A percentile compares a stretch with the other conserved stretches of the same genome.
Evolutionary conservation across 2,113 vertebrate genomes (phyloP).

Genomic region (Lagenorhynchus albirostris): DNA sequence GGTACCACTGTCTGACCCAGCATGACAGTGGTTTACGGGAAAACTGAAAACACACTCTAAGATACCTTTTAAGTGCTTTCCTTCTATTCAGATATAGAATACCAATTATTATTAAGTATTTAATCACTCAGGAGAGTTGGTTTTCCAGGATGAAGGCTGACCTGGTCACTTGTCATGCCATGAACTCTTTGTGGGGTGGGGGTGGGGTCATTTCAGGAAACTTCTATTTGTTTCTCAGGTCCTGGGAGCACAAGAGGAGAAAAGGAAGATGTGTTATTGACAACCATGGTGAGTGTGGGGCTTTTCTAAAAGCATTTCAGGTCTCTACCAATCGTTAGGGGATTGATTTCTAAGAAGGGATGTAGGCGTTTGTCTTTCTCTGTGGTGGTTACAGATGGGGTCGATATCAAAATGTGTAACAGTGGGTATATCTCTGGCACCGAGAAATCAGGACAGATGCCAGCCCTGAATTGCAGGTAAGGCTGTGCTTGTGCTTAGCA

Average conservation of each 20-base stretch:
- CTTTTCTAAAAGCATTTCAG: not conserved
- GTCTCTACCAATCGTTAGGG: not conserved
- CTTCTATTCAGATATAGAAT: constrained; percentile 44
- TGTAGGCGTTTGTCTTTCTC: not conserved
- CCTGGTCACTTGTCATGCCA: not conserved
- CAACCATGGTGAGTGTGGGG: constrained; percentile 90
- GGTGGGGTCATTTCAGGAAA: constrained; percentile 6
- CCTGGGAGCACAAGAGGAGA: constrained; percentile 83
- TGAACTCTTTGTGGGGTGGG: not conserved
- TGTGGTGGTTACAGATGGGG: not conserved
- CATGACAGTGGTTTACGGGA: not conserved
- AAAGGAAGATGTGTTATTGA: constrained; percentile 91
- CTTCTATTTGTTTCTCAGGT: constrained; percentile 83
- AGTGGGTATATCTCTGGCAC: not conserved
- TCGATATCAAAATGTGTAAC: not conserved
- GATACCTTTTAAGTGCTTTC: constrained; percentile 36
- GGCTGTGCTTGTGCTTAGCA: not conserved
- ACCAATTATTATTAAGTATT: constrained; percentile 56
- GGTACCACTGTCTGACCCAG: not conserved
- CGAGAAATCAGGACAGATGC: not conserved
- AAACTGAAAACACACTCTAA: constrained; percentile 5
- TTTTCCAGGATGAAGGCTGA: constrained; percentile 44
- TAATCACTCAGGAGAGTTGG: constrained; percentile 20
- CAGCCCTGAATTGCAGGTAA: not conserved
- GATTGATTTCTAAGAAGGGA: not conserved